Base-by-base conservation (phyloP, 2,888 invertebrate genomes). In the Chrysolina haemoptera region DNA sequence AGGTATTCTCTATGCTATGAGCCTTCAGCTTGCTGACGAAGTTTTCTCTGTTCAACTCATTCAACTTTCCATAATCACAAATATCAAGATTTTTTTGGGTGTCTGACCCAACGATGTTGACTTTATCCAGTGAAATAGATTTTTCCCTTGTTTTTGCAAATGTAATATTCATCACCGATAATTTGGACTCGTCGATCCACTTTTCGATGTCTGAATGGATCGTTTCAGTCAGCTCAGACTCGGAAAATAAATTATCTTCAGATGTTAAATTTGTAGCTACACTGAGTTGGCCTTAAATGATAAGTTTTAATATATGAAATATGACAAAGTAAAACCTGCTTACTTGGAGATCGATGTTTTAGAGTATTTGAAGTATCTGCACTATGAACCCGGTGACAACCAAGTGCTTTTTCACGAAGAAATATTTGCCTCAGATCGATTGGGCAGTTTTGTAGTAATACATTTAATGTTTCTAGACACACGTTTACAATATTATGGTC, bases 401-500 rank as follows among this genome's bases (percentile, higher is more conserved):
- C 83, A 62, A 91, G 87, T 80, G 87, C 91, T 66, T 87, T 86
- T 9, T 86, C 82, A 53, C 90, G 91, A 22, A 91, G 82, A 16
- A 95, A 84, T 1, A 90, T 88, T 1, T 86, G 84, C 68, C 90
- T 88, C 43, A 93, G 89, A 0, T 89, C 88, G 0, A 90, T 89
- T 2, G 90, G 90, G 79, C 86, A 90, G 83, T 89, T 88, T 80
- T 89, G 89, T 8, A 95, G 84, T 3, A 95, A 84, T 65, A 92
- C 91, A 22, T 92, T 91, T 40, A 95, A 89, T 82, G 92, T 90
- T 87, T 98, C 98, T 85, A 98, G 90, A 18, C 96, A 92, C 0
- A 96, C 93, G 84, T 97, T 97, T 81, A 96, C 93, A 73, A 97
- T 92, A 87, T 97, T 97, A 87, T 98, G 97, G 87, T 97, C 95